Base-by-base conservation (phyloP, 2,113 vertebrate genomes). In the Zingel zingel region DNA sequence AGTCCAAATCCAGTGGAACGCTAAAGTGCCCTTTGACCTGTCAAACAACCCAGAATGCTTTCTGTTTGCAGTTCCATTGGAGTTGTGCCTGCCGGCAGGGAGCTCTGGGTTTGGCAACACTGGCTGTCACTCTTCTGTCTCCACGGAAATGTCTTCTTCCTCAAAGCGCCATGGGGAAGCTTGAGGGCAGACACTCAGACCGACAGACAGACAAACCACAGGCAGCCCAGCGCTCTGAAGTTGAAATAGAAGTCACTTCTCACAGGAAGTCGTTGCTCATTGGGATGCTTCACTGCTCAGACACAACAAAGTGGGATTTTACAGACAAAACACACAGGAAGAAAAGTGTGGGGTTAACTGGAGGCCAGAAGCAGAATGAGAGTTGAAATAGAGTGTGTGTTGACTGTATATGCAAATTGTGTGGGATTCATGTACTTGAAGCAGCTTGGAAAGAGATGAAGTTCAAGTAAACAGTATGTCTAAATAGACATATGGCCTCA, bases 231-330 rank as follows among this genome's bases (percentile, higher is more conserved):
- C 23, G 58, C 83, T 58, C 33, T 25, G 62, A 76, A 78, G 88
- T 91, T 90, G 86, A 87, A 94, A 86, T 91, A 93, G 86, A 90
- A 90, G 90, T 88, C 88, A 84, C 88, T 89, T 93, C 82, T 87
- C 79, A 79, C 85, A 91, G 91, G 91, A 94, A 93, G 91, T 86
- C 83, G 73, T 91, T 89, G 85, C 85, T 91, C 86, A 86, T 80
- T 75, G 86, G 19, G 87, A 92, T 80, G 92, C 88, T 88, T 91
- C 91, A 61, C 82, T 81, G 88, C 91, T 92, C 84, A 94, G 84
- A 91, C 91, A 91, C 89, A 94, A 93, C 89, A 93, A 89, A 92
- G 92, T 78, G 71, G 77, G 67, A 79, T 92, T 84, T 88, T 76
- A 81, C 62, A 85, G 82, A 86, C 84, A 84, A 84, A 79, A 87